Evolutionary conservation across 1,140 invertebrate genomes (phyloP).

Genomic region (Tetramorium simillimum): DNA sequence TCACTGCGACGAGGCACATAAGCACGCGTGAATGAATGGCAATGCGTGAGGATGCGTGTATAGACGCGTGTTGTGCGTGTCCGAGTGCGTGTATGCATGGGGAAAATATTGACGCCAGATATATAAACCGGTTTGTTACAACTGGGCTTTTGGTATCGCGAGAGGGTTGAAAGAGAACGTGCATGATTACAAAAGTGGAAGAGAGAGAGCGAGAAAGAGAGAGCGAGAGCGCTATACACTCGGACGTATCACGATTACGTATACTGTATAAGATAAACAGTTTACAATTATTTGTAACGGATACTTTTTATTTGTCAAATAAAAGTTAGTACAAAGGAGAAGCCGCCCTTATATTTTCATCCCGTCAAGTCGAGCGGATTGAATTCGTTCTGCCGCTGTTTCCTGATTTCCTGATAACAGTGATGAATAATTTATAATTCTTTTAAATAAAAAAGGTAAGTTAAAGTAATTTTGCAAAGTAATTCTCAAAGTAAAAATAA

Average conservation of each 20-base stretch:
- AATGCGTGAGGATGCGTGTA: conserved; percentile 17
- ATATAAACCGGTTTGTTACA: conserved; percentile 29
- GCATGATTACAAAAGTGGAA: conserved; percentile 52
- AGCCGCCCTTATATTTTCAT: background rate
- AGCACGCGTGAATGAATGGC: conserved; percentile 41
- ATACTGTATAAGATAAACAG: conserved; percentile 80
- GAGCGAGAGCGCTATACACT: conserved; percentile 67
- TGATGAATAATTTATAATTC: background rate
- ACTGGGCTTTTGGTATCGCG: conserved; percentile 23
- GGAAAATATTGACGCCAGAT: conserved; percentile 4
- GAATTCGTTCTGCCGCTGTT: background rate
- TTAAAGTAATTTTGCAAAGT: background rate
- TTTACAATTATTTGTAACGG: conserved; percentile 83
- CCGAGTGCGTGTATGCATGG: background rate
- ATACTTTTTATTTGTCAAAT: conserved; percentile 84
- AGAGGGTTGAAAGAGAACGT: conserved; percentile 17
- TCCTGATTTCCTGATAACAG: background rate
- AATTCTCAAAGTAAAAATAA: background rate
- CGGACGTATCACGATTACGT: conserved; percentile 76
- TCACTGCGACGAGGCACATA: conserved; percentile 30
- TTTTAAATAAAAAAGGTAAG: background rate
- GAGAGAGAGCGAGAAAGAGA: conserved; percentile 65
- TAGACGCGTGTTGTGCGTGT: conserved; percentile 26
- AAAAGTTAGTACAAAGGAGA: conserved; percentile 83
- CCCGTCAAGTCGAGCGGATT: background rate